Percentiles rank a stretch among this genome's conserved stretches.
Evolutionary conservation across 2,888 invertebrate genomes (phyloP).

Genomic region (Ptycholaimellus sp.): DNA sequence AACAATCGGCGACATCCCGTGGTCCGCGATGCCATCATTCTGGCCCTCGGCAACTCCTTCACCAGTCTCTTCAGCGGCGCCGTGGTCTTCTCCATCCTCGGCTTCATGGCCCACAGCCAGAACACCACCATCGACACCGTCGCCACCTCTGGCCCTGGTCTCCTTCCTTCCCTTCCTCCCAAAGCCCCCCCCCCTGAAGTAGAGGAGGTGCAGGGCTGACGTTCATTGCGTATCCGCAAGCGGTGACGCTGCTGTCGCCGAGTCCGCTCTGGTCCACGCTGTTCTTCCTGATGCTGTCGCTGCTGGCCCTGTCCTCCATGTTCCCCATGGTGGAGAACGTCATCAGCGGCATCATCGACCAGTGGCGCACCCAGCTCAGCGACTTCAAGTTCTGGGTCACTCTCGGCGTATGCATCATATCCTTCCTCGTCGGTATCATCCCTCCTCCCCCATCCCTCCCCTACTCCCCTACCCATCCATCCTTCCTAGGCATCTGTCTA

Average conservation of each 20-base stretch:
- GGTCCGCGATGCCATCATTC: slow-evolving; percentile 4
- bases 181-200: slow-evolving; percentile 2
- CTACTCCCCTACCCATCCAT: too few relatives aligned
- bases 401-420: too few relatives aligned
- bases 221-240: too few relatives aligned
- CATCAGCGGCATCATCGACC: slow-evolving; percentile 3
- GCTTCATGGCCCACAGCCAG: slow-evolving; percentile 4
- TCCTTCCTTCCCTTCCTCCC: too few relatives aligned
- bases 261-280: slow-evolving; percentile 4
- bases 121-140: not conserved
- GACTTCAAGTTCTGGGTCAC: slow-evolving; percentile 5
- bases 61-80: slow-evolving; percentile 2
- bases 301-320: too few relatives aligned
- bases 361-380: slow-evolving; percentile 1
- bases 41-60: too few relatives aligned
- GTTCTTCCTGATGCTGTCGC: too few relatives aligned
- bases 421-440: too few relatives aligned
- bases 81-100: slow-evolving; percentile 3
- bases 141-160: too few relatives aligned
- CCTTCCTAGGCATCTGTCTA: slow-evolving; percentile 5
- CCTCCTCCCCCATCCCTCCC: too few relatives aligned
- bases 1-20: slow-evolving; percentile 3
- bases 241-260: slow-evolving; percentile 2
- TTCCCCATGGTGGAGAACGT: too few relatives aligned
- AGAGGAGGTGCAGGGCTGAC: too few relatives aligned